Evolutionary conservation across 2,888 invertebrate genomes (phyloP).

Genomic region (Chouioia cunea): DNA sequence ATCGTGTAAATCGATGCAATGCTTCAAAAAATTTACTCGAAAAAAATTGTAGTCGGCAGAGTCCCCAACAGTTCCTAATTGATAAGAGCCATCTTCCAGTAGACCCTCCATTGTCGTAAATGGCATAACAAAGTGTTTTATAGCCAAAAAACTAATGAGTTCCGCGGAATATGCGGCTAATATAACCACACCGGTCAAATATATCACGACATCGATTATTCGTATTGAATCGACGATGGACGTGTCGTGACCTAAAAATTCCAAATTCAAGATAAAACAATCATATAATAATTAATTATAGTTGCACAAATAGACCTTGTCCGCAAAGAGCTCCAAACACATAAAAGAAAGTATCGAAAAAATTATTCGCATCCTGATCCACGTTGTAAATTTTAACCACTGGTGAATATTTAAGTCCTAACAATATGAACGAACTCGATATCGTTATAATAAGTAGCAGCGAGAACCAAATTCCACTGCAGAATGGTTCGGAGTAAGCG

Average conservation of each 20-base stretch:
- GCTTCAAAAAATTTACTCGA: constrained; percentile 52
- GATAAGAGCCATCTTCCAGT: constrained; percentile 60
- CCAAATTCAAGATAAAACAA: neutral
- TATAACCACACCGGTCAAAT: constrained; percentile 61
- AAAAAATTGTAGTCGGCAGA: constrained; percentile 64
- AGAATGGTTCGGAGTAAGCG: constrained; percentile 61
- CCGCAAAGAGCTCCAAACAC: constrained; percentile 62
- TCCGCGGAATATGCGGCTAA: constrained; percentile 65
- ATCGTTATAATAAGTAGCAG: constrained; percentile 56
- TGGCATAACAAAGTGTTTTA: constrained; percentile 63
- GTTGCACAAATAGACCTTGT: constrained; percentile 55
- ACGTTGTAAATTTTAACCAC: neutral
- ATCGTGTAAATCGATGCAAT: too few relatives aligned
- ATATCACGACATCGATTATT: constrained; percentile 60
- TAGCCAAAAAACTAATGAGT: constrained; percentile 63
- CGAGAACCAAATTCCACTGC: constrained; percentile 59
- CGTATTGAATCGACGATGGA: constrained; percentile 58
- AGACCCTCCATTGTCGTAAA: constrained; percentile 66
- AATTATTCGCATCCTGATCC: constrained; percentile 31
- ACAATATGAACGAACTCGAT: constrained; percentile 53
- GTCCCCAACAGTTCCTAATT: constrained; percentile 59
- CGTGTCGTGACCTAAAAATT: constrained; percentile 52
- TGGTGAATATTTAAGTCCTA: constrained; percentile 47
- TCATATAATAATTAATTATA: too few relatives aligned
- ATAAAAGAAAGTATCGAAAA: constrained; percentile 56